Conservation (phyloP, 2,797 vertebrate genomes). For the Malurus splendens region DNA sequence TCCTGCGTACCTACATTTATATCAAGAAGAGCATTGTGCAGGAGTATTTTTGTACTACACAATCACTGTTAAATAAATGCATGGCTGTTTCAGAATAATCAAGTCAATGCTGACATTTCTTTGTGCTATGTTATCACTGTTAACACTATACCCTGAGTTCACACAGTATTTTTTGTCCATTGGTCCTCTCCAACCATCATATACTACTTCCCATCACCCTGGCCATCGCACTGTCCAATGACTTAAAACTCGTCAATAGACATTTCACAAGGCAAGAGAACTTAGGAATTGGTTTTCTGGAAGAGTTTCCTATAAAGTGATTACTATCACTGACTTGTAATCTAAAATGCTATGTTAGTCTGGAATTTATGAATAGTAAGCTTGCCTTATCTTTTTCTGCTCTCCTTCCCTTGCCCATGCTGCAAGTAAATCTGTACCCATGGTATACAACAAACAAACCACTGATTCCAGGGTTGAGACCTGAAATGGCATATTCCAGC, state of each 20-base stretch:
- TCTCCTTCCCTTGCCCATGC: neutral
- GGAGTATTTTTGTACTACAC: neutral
- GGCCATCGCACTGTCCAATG: neutral
- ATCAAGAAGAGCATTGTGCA: neutral
- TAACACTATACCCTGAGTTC: neutral
- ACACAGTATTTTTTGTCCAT: neutral
- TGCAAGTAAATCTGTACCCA: neutral
- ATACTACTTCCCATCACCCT: neutral
- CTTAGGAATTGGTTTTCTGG: conserved; percentile 16
- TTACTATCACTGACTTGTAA: conserved; percentile 17
- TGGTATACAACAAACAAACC: neutral
- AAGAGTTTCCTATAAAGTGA: conserved; percentile 13
- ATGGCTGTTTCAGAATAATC: neutral
- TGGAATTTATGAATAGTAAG: conserved; percentile 31
- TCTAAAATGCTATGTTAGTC: conserved; percentile 11
- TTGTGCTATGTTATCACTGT: neutral
- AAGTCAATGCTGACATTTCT: neutral
- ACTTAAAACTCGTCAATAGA: neutral
- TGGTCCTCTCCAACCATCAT: neutral
- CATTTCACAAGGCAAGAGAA: neutral
- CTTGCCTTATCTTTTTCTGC: neutral
- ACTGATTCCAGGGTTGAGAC: neutral
- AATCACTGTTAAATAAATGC: neutral
- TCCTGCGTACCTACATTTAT: neutral
- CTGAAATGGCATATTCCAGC: neutral